A percentile compares a stretch with the other conserved stretches of the same genome.
These are phyloP conservation scores for Rhegmatorhina hoffmannsi DNA, from an alignment of 2,113 vertebrate genomes.

Conservation along the genomic window DNA sequence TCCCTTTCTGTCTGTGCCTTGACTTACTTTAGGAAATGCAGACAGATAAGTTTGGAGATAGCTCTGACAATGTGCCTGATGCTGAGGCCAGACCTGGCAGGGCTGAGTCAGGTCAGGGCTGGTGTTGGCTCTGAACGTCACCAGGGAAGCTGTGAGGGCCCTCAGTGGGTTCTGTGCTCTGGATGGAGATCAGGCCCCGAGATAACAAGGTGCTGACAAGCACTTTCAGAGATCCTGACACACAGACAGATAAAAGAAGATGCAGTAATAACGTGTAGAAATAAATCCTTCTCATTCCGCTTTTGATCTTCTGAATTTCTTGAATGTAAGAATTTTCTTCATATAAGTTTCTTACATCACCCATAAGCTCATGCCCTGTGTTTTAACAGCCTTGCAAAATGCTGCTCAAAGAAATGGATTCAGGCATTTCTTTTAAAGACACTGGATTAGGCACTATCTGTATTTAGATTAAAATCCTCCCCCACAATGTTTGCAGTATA, in stretches of 20 bases:
- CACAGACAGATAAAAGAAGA: slow-evolving; percentile 21
- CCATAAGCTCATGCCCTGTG: not conserved
- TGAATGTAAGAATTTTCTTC: not conserved
- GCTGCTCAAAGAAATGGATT: not conserved
- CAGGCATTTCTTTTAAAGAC: not conserved
- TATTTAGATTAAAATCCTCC: not conserved
- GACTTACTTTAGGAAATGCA: not conserved
- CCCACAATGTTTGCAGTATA: not conserved
- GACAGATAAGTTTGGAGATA: not conserved
- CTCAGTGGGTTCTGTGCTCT: not conserved
- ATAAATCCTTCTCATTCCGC: not conserved
- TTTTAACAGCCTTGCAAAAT: not conserved
- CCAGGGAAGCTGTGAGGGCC: not conserved
- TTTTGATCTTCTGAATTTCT: slow-evolving; percentile 36
- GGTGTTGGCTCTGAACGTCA: not conserved
- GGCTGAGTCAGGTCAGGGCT: not conserved
- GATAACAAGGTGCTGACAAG: slow-evolving; percentile 44
- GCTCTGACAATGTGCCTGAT: not conserved
- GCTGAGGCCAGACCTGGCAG: not conserved
- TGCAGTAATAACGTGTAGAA: not conserved
- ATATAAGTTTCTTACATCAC: not conserved
- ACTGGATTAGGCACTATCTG: not conserved
- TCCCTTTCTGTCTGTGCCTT: not conserved
- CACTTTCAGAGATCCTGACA: slow-evolving; percentile 12
- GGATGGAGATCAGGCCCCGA: not conserved